These are phyloP conservation scores for Coreius guichenoti DNA, from an alignment of 2,797 vertebrate genomes.

Conservation along the genomic window DNA sequence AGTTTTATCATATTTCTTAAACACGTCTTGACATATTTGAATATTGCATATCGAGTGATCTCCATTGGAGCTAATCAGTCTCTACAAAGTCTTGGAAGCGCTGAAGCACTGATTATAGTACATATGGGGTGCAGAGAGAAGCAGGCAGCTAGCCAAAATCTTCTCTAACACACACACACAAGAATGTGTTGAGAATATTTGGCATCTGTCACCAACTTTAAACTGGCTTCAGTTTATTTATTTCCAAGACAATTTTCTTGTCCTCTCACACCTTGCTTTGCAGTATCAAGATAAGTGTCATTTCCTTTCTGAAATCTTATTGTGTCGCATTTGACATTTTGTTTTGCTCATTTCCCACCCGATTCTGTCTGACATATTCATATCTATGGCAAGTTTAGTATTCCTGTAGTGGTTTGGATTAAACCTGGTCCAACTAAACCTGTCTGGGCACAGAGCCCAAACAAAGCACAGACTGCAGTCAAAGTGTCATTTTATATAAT, in stretches of 20 bases:
- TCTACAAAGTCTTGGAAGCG: slow-evolving; percentile 39
- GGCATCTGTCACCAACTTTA: slow-evolving; percentile 40
- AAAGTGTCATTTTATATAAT: slow-evolving; percentile 49
- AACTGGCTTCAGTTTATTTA: slow-evolving; percentile 36
- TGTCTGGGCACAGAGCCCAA: slow-evolving; percentile 44
- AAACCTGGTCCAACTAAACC: slow-evolving; percentile 54
- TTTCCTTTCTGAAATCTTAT: slow-evolving; percentile 30
- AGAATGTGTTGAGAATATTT: slow-evolving; percentile 32
- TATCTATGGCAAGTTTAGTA: slow-evolving; percentile 44
- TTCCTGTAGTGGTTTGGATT: slow-evolving; percentile 49
- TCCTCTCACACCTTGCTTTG: slow-evolving; percentile 31
- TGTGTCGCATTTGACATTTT: slow-evolving; percentile 47
- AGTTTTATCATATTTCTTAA: slow-evolving; percentile 37
- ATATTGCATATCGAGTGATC: slow-evolving; percentile 41
- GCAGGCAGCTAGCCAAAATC: slow-evolving; percentile 23
- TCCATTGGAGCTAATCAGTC: slow-evolving; percentile 41
- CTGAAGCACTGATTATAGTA: slow-evolving; percentile 38
- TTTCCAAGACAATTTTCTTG: slow-evolving; percentile 43
- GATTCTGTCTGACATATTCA: slow-evolving; percentile 36
- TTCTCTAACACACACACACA: slow-evolving; percentile 1
- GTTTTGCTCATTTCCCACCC: slow-evolving; percentile 27
- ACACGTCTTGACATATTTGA: slow-evolving; percentile 29
- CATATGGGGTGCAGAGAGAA: slow-evolving; percentile 37
- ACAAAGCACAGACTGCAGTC: slow-evolving; percentile 50
- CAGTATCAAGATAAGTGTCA: slow-evolving; percentile 47